phyloP scores from a whole-genome alignment of 1,140 invertebrate species.

The Trissolcus basalis region DNA sequence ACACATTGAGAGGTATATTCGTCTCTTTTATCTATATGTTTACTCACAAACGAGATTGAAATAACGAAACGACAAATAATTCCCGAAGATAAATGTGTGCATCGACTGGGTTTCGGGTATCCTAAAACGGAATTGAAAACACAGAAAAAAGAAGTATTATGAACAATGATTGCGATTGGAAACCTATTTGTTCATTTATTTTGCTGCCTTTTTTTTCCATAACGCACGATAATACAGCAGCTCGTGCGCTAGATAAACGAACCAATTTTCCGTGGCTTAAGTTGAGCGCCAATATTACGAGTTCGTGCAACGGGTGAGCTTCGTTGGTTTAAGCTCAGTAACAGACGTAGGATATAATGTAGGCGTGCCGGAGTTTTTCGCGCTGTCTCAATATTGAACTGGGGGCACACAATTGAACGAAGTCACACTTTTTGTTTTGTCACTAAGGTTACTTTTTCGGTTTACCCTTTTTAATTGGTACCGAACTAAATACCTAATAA shows the following conservation, averaged over 20 bases:
- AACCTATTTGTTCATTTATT: constrained; percentile 54
- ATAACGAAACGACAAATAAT: too few relatives aligned
- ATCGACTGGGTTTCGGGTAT: too few relatives aligned
- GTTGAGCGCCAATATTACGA: constrained; percentile 67
- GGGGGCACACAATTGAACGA: too few relatives aligned
- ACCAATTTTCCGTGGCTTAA: constrained; percentile 71
- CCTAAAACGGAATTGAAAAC: neutral
- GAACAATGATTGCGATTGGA: constrained; percentile 28
- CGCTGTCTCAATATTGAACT: constrained; percentile 27
- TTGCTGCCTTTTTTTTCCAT: constrained; percentile 45
- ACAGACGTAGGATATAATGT: constrained; percentile 40
- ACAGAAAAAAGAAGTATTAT: constrained; percentile 10
- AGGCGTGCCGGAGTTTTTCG: constrained; percentile 44
- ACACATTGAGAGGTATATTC: too few relatives aligned
- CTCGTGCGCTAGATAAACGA: constrained; percentile 66
- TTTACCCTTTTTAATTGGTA: too few relatives aligned
- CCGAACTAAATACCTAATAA: too few relatives aligned
- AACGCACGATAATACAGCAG: constrained; percentile 52
- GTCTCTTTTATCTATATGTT: too few relatives aligned
- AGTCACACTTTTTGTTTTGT: too few relatives aligned
- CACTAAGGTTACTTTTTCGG: too few relatives aligned
- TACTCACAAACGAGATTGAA: too few relatives aligned
- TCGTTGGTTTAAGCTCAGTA: constrained; percentile 54
- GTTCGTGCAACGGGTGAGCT: constrained; percentile 38
- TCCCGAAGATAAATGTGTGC: too few relatives aligned